Percentiles rank a stretch among this genome's conserved stretches.
Conservation (phyloP, 2,888 invertebrate genomes). For the Phyllotreta striolata region DNA sequence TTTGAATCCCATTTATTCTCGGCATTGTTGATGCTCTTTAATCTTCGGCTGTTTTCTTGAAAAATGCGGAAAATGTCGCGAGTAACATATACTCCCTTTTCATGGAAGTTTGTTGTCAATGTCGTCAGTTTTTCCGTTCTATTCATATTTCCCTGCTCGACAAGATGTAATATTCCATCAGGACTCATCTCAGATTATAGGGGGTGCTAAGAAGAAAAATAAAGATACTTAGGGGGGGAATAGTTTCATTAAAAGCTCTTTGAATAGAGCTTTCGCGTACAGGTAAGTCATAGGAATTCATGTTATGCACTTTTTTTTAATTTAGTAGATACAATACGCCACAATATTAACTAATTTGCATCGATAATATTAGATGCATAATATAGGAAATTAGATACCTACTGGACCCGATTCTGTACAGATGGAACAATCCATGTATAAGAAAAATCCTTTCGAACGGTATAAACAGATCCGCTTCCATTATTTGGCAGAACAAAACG, state of each 20-base stretch:
- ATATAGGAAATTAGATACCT: too few species aligned
- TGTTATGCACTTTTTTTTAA: too few species aligned
- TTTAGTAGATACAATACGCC: too few species aligned
- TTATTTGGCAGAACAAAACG: conserved; percentile 9
- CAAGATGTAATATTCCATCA: conserved; percentile 37
- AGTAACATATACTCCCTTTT: conserved; percentile 33
- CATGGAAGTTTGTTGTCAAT: conserved; percentile 38
- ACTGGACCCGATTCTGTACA: not conserved
- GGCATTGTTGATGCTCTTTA: conserved; percentile 31
- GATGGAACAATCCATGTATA: conserved; percentile 6
- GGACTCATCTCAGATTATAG: conserved; percentile 24
- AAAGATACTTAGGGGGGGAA: too few species aligned
- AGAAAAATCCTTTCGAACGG: conserved; percentile 18
- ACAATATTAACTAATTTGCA: too few species aligned
- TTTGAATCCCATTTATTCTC: conserved; percentile 33
- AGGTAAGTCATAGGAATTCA: too few species aligned
- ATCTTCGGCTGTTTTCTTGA: conserved; percentile 30
- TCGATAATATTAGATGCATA: too few species aligned
- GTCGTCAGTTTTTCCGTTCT: conserved; percentile 34
- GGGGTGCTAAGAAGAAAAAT: conserved; percentile 25
- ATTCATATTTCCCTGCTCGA: conserved; percentile 34
- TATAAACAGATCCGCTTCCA: conserved; percentile 17
- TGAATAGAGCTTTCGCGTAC: too few species aligned
- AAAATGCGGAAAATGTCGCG: conserved; percentile 36
- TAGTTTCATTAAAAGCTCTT: too few species aligned